Conservation (phyloP, 2,113 vertebrate genomes). For the Anthoscopus minutus region DNA sequence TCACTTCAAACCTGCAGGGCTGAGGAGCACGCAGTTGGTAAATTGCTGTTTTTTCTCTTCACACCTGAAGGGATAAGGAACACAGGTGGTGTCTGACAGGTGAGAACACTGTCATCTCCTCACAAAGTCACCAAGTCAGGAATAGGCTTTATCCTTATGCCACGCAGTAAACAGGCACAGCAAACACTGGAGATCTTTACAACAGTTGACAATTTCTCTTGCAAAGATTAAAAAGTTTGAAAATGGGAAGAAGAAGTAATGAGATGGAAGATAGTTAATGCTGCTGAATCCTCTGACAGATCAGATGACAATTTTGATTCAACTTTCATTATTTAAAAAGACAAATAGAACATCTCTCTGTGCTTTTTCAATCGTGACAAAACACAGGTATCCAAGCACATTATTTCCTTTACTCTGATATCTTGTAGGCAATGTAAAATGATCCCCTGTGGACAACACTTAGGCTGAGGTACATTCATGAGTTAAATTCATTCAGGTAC, state of each 20-base stretch:
- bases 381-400: constrained; percentile 27
- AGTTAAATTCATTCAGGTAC: neutral
- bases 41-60: neutral
- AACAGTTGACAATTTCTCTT: neutral
- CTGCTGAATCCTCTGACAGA: constrained; percentile 12
- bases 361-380: neutral
- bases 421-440: neutral
- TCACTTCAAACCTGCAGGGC: neutral
- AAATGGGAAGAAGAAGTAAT: constrained; percentile 2
- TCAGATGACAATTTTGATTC: constrained; percentile 4
- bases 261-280: constrained; percentile 2
- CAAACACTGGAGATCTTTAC: neutral
- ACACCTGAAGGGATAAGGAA: neutral
- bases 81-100: neutral
- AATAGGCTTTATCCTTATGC: neutral
- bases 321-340: constrained; percentile 18
- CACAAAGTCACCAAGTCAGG: neutral
- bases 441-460: neutral
- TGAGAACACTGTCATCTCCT: neutral
- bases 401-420: constrained; percentile 26
- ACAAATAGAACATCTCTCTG: constrained; percentile 8
- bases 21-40: neutral
- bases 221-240: neutral
- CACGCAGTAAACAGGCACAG: neutral
- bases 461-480: neutral